Conservation (phyloP, 2,888 invertebrate species). For the Baronia brevicornis region DNA sequence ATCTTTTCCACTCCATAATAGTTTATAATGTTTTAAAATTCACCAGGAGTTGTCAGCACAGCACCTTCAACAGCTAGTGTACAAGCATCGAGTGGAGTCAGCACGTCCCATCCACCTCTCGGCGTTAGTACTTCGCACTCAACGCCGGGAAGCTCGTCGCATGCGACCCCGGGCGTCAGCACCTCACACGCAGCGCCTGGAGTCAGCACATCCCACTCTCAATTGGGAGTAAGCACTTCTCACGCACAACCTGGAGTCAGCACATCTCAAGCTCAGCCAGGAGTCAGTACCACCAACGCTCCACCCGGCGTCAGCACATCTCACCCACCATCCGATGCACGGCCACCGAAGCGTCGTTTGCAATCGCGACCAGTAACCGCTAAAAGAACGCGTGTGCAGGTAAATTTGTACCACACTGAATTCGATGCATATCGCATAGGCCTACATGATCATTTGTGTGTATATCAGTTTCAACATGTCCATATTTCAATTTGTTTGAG, state of each 20-base stretch:
- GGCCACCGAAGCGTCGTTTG: constrained; percentile 54
- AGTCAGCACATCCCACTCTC: constrained; percentile 37
- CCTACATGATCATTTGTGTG: too few relatives aligned
- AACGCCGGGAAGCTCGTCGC: constrained; percentile 30
- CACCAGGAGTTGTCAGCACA: constrained; percentile 25
- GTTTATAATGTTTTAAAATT: not conserved
- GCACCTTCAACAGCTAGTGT: constrained; percentile 32
- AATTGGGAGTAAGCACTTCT: constrained; percentile 40
- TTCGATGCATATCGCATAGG: too few relatives aligned
- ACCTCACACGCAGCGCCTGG: constrained; percentile 31
- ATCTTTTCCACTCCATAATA: not conserved
- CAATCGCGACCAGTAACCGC: constrained; percentile 59
- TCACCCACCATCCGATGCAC: constrained; percentile 50
- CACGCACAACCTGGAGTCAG: constrained; percentile 33
- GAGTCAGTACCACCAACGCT: constrained; percentile 37
- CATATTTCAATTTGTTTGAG: too few relatives aligned
- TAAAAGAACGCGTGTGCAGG: constrained; percentile 74
- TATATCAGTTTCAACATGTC: too few relatives aligned
- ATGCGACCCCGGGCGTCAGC: constrained; percentile 32
- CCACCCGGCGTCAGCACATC: constrained; percentile 41
- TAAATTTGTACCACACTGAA: constrained; percentile 30
- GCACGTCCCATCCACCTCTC: constrained; percentile 26
- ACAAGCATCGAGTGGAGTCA: constrained; percentile 35
- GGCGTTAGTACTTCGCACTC: constrained; percentile 43
- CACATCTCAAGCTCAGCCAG: constrained; percentile 22